Conservation (phyloP, 30 jellyfish, hydroid and myxozoan genomes). For the Haliclystus octoradiatus region DNA sequence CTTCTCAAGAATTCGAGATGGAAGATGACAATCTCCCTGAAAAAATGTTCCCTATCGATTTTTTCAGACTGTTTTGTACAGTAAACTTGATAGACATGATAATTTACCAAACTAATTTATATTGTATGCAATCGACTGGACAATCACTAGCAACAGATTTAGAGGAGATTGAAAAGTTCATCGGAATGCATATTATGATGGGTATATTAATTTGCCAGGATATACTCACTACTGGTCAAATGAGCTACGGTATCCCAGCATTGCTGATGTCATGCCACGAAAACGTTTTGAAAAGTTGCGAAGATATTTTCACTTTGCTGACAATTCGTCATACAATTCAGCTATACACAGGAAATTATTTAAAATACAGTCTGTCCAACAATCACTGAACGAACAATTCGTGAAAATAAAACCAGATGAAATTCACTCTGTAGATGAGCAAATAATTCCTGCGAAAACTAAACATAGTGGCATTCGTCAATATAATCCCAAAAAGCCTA, state of each 20-base stretch:
- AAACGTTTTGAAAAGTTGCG: constrained; percentile 10
- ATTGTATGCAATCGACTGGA: constrained; percentile 21
- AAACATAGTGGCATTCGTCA: neutral
- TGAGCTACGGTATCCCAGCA: constrained; percentile 16
- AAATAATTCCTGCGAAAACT: neutral
- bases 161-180: constrained; percentile 19
- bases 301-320: constrained; percentile 17
- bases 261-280: constrained; percentile 26
- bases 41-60: constrained; percentile 4
- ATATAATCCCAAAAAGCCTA: no score
- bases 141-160: constrained; percentile 8
- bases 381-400: neutral
- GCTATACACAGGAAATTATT: neutral
- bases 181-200: constrained; percentile 24
- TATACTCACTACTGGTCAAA: constrained; percentile 12
- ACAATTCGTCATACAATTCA: neutral
- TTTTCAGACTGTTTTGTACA: constrained; percentile 11
- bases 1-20: neutral
- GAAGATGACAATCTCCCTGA: neutral
- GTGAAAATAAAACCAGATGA: neutral
- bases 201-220: constrained; percentile 11
- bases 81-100: constrained; percentile 15
- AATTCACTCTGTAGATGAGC: neutral
- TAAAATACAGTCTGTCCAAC: neutral
- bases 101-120: constrained; percentile 23